These are phyloP conservation scores for Chitala chitala DNA, from an alignment of 2,113 vertebrate genomes.

Conservation along the genomic window DNA sequence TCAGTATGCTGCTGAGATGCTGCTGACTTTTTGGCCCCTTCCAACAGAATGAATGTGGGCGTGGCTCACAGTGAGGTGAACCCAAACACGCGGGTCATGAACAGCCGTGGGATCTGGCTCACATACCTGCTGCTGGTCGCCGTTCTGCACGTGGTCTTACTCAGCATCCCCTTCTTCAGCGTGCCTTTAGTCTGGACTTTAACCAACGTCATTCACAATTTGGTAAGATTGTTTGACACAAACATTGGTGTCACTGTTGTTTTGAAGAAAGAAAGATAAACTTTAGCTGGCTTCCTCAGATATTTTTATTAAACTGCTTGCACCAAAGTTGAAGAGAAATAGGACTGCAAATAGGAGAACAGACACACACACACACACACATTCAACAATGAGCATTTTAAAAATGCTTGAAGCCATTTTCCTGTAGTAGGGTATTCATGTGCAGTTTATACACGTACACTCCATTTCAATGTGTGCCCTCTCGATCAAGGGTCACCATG, in stretches of 20 bases:
- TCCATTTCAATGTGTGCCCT: too few relatives aligned
- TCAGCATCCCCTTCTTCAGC: constrained; percentile 91
- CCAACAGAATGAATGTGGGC: constrained; percentile 82
- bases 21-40: neutral
- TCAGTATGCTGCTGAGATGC: neutral
- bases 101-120: constrained; percentile 88
- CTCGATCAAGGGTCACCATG: too few relatives aligned
- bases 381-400: neutral
- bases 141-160: constrained; percentile 74
- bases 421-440: too few relatives aligned
- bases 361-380: neutral
- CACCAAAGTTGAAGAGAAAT: too few relatives aligned
- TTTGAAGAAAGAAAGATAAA: too few relatives aligned
- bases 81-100: constrained; percentile 92
- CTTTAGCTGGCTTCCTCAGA: too few relatives aligned
- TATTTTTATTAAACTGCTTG: too few relatives aligned
- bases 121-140: constrained; percentile 80
- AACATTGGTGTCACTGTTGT: neutral
- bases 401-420: too few relatives aligned
- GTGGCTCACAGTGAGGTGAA: constrained; percentile 95
- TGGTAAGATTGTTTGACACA: constrained; percentile 63
- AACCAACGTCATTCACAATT: constrained; percentile 90
- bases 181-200: constrained; percentile 88
- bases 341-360: neutral
- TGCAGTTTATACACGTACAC: too few relatives aligned